phyloP scores from a whole-genome alignment of 1,140 invertebrate species.

The Lepidostoma basale region DNA sequence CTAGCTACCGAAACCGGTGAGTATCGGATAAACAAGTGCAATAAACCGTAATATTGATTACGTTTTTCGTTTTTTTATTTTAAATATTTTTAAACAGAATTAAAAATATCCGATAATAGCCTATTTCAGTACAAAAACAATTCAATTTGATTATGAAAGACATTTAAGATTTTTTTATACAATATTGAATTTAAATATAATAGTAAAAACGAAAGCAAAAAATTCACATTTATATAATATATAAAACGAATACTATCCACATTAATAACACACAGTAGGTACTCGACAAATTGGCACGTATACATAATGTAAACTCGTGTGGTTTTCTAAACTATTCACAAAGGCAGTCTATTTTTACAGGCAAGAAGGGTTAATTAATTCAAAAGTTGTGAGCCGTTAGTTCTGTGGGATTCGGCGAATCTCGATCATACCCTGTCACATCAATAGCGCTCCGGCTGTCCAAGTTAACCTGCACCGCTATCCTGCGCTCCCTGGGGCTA shows the following conservation, averaged over 20 bases:
- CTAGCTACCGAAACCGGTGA: too few relatives aligned
- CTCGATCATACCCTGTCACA: conserved; percentile 30
- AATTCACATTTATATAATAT: too few relatives aligned
- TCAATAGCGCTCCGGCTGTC: conserved; percentile 38
- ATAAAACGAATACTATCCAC: too few relatives aligned
- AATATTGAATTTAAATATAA: too few relatives aligned
- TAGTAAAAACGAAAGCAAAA: too few relatives aligned
- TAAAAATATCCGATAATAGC: too few relatives aligned
- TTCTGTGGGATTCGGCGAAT: neutral
- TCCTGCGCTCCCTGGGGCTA: conserved; percentile 15
- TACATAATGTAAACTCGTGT: neutral
- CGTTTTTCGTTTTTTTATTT: neutral
- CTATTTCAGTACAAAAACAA: too few relatives aligned
- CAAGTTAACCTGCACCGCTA: conserved; percentile 42
- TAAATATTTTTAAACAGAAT: too few relatives aligned
- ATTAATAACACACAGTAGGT: too few relatives aligned
- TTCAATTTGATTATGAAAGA: too few relatives aligned
- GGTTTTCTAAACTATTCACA: neutral
- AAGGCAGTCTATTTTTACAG: neutral
- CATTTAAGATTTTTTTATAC: too few relatives aligned
- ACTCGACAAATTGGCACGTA: neutral
- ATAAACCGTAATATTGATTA: neutral
- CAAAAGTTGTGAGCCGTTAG: conserved; percentile 34
- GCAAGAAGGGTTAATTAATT: neutral
- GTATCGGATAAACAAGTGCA: too few relatives aligned